Evolutionary conservation across 2,888 invertebrate species (phyloP), one percentile per base, ranked within the genome.

Genomic region (Tetheella fluctuosa): DNA sequence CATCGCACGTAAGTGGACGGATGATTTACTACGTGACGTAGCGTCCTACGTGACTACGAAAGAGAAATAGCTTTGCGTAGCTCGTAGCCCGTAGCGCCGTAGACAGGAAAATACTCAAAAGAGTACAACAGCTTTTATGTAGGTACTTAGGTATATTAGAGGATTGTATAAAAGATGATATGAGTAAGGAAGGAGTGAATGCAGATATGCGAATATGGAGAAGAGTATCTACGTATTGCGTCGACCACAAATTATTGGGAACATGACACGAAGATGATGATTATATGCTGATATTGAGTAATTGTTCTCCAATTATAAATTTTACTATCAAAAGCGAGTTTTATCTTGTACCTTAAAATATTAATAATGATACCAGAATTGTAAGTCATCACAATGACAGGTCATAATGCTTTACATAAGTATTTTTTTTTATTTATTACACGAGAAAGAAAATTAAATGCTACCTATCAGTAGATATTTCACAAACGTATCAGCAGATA

Each of bases 401-500:
- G 6, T 48, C 48, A 10, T 48, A 48, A 48, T 42, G 15, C 10
- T 48, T 48, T 48, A 48, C 20, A 48, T 48, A 48, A 48, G 48
- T 20, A 20, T 48, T 48, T 20, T 48, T 48, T 20, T 48, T 48
- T 48, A 48, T 10, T 48, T 48, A 48, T 48, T 48, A 17, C 48
- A 48, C 42, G 20, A 20, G 48, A 48, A 48, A 17, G 7, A 42
- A 37, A 34, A n/a, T 23, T 56, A 60, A 12, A 39, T 20, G 57
- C n/a, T 15, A 20, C 34, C 34, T 55, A 55, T 55, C 55, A 34
- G 30, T 55, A 10, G 48, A 48, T 55, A 37, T 55, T 37, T 23
- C 20, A 34, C 23, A 23, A 13, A 56, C 52, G 8, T 39, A 56
- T 58, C 23, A 54, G 54, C 48, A 48, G 23, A 48, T 61, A 61